These are phyloP conservation scores for Nycteola revayana DNA, from an alignment of 2,888 invertebrate species.

Conservation along the genomic window DNA sequence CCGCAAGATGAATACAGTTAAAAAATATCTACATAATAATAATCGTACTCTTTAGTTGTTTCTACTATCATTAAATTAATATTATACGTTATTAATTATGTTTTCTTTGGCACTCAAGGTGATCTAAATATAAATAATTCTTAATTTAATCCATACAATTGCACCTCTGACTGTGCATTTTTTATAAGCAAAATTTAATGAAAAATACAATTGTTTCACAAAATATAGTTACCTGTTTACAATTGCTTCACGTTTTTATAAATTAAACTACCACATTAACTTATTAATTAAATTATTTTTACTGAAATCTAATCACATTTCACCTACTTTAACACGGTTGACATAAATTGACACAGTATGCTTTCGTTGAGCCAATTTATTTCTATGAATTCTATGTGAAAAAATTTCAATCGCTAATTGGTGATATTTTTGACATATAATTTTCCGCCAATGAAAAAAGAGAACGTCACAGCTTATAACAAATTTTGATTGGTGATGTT, in stretches of 20 bases:
- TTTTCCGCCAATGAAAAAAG: no score
- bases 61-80: no score
- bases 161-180: constrained; percentile 38
- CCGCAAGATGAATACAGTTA: no score
- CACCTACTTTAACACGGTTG: constrained; percentile 28
- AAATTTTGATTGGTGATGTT: no score
- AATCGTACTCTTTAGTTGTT: no score
- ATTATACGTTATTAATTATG: constrained; percentile 4
- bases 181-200: constrained; percentile 3
- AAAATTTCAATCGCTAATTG: no score
- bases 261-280: constrained; percentile 43
- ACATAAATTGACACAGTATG: constrained; percentile 23
- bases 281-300: constrained; percentile 41
- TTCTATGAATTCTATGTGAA: no score
- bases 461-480: no score
- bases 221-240: constrained; percentile 27
- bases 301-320: constrained; percentile 32
- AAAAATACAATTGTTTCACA: constrained; percentile 1
- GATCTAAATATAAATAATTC: constrained; percentile 39
- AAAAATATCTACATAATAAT: no score
- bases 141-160: constrained; percentile 21
- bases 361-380: constrained; percentile 13
- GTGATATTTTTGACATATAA: no score
- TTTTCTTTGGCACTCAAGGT: constrained; percentile 23
- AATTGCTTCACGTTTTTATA: constrained; percentile 23